phyloP scores from a whole-genome alignment of 1,140 invertebrate species.

The Ganaspis sp. region DNA sequence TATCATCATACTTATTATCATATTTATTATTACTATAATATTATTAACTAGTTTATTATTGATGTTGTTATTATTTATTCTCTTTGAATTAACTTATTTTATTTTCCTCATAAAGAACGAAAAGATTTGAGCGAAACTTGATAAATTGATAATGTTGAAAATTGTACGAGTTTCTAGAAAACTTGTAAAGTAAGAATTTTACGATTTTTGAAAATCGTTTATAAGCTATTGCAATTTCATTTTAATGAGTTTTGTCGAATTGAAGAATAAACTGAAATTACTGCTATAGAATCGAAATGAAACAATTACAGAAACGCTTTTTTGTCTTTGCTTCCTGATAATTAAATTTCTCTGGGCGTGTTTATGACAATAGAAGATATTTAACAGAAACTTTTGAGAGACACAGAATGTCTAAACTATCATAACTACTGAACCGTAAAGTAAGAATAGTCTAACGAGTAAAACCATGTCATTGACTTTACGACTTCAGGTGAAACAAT shows the following conservation, averaged over 20 bases:
- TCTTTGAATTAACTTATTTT: no score
- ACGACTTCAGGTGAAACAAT: slow-evolving; percentile 19
- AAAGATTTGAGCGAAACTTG: no score
- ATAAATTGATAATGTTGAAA: no score
- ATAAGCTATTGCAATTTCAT: background rate
- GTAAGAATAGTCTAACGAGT: background rate
- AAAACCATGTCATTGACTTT: slow-evolving; percentile 10
- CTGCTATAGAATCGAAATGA: background rate
- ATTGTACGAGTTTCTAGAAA: no score
- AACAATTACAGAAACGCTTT: background rate
- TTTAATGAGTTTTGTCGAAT: slow-evolving; percentile 1
- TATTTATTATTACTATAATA: no score
- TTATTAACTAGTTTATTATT: no score
- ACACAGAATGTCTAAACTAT: background rate
- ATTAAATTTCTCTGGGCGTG: slow-evolving; percentile 25
- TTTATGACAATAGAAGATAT: slow-evolving; percentile 8
- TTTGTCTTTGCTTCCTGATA: background rate
- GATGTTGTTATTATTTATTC: no score
- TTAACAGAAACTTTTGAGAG: slow-evolving; percentile 13
- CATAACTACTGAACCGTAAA: slow-evolving; percentile 19
- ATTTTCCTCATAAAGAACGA: no score
- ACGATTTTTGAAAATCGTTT: background rate
- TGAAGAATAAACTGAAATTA: background rate
- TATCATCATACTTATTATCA: no score
- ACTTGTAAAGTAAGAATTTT: background rate